Evolutionary conservation across 2,797 vertebrate species (phyloP).

Genomic region (Synaphobranchus kaupii): DNA sequence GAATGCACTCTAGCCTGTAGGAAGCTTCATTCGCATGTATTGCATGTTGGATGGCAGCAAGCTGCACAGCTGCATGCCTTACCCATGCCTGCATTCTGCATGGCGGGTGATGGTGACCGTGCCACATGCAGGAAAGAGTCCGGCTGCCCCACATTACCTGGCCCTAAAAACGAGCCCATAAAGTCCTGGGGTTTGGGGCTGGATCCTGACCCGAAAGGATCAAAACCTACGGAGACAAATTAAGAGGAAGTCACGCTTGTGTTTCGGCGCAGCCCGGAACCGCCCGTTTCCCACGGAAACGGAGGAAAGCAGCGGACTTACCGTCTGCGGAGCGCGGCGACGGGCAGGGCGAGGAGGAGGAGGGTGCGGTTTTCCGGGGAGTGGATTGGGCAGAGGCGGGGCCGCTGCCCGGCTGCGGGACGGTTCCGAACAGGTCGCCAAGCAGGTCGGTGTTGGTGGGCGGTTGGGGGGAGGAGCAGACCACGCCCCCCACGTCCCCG

Average conservation of each 20-base stretch:
- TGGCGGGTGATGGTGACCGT: constrained; percentile 87
- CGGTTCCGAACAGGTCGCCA: constrained; percentile 86
- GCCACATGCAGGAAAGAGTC: constrained; percentile 90
- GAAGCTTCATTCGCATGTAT: not conserved
- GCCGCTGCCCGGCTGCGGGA: constrained; percentile 71
- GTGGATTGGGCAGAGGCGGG: constrained; percentile 87
- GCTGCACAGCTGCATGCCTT: constrained; percentile 64
- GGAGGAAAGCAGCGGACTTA: constrained; percentile 9
- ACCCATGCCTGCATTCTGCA: constrained; percentile 79
- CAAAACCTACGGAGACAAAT: constrained; percentile 69
- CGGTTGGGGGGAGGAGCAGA: constrained; percentile 71
- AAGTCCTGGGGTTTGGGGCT: constrained; percentile 87
- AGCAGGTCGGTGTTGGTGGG: constrained; percentile 87
- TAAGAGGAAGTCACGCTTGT: constrained; percentile 11
- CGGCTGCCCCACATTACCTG: constrained; percentile 76
- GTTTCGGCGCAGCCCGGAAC: not conserved
- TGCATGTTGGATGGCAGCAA: constrained; percentile 29
- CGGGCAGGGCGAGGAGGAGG: constrained; percentile 79
- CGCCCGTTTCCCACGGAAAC: not conserved
- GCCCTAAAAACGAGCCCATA: constrained; percentile 87
- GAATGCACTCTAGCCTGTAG: not conserved
- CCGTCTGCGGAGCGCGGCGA: constrained; percentile 75
- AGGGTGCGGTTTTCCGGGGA: constrained; percentile 81
- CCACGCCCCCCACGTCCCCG: constrained; percentile 71
- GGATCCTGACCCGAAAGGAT: constrained; percentile 85